A percentile compares a stretch with the other conserved stretches of the same genome.
Conservation (phyloP, 2,888 invertebrate species). For the Lepidocyrtoides sp. region DNA sequence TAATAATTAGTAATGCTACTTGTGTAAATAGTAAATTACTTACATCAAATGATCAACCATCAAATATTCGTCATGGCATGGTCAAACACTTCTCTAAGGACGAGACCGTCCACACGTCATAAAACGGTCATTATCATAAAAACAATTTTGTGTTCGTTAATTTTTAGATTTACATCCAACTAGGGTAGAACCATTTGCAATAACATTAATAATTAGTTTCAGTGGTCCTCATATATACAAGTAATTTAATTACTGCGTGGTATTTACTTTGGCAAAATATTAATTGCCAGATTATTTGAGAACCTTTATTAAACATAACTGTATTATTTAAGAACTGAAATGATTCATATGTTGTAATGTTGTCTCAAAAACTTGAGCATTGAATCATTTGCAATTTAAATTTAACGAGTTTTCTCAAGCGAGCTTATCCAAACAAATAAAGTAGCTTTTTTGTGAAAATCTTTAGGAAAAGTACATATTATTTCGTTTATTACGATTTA, state of each 20-base stretch:
- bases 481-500: too few species aligned
- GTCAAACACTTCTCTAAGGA: too few species aligned
- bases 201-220: not conserved
- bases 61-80: not conserved
- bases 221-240: too few species aligned
- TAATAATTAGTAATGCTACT: too few species aligned
- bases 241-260: not conserved
- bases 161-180: not conserved
- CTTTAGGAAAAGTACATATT: too few species aligned
- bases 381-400: conserved; percentile 39
- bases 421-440: conserved; percentile 49
- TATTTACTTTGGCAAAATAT: not conserved
- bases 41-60: not conserved
- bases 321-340: not conserved
- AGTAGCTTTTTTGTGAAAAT: too few species aligned
- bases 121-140: not conserved
- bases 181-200: not conserved
- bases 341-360: not conserved
- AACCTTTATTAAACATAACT: not conserved
- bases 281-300: not conserved
- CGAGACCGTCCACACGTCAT: too few species aligned
- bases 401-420: conserved; percentile 60
- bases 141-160: conserved; percentile 31
- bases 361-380: not conserved
- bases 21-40: not conserved